Conservation (phyloP, 2,888 invertebrate species). For the Gryllus longicercus region DNA sequence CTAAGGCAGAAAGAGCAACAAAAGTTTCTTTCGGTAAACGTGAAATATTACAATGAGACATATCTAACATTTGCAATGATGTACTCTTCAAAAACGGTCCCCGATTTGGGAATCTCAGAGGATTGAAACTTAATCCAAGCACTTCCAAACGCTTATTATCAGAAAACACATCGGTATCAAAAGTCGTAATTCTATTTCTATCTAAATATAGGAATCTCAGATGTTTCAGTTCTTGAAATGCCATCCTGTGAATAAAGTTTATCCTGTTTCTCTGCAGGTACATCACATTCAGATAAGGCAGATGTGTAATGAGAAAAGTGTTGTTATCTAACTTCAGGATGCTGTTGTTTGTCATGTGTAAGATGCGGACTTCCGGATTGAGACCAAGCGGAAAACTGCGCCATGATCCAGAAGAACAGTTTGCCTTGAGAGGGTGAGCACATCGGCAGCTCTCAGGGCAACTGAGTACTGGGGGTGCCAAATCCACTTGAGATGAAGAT, state of each 20-base stretch:
- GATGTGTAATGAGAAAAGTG: not conserved
- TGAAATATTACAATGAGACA: conserved; percentile 24
- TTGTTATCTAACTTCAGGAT: not conserved
- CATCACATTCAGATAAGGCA: conserved; percentile 22
- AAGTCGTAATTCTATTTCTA: conserved; percentile 25
- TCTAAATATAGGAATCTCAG: conserved; percentile 30
- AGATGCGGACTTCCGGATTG: not conserved
- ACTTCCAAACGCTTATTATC: conserved; percentile 27
- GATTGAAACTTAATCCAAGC: conserved; percentile 28
- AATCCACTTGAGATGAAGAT: not conserved
- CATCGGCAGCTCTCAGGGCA: conserved; percentile 20
- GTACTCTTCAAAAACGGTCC: conserved; percentile 22
- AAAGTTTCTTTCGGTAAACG: conserved; percentile 24
- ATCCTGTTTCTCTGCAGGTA: conserved; percentile 28
- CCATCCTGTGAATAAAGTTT: conserved; percentile 19
- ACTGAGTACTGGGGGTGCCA: not conserved
- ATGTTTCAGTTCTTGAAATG: conserved; percentile 19
- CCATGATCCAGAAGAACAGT: conserved; percentile 3
- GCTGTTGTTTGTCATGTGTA: conserved; percentile 20
- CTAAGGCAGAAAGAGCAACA: conserved; percentile 4
- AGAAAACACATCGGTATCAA: conserved; percentile 28
- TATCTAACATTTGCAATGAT: conserved; percentile 23
- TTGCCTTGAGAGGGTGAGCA: not conserved
- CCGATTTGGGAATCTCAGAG: not conserved
- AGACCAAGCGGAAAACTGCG: not conserved